Evolutionary conservation across 2,113 vertebrate genomes (phyloP).

Genomic region (Ornithorhynchus anatinus): DNA sequence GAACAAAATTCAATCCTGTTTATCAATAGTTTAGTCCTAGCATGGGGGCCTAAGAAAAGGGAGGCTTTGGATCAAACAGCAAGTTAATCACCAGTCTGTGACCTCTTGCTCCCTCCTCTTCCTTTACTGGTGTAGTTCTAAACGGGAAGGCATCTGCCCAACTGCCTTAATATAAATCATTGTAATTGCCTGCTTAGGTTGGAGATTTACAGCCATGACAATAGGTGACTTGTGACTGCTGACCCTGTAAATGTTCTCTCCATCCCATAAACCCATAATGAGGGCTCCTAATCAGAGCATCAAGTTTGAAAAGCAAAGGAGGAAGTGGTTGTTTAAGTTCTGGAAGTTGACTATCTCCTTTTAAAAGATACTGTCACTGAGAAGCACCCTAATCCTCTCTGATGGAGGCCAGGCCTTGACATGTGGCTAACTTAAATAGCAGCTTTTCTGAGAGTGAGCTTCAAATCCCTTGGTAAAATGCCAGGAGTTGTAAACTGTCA

Average conservation of each 20-base stretch:
- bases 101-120: background rate
- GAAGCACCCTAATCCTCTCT: background rate
- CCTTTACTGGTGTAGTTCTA: background rate
- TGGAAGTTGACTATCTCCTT: background rate
- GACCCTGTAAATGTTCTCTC: background rate
- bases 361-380: background rate
- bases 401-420: background rate
- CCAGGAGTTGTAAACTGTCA: background rate
- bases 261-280: background rate
- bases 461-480: background rate
- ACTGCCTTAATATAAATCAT: slow-evolving; percentile 17
- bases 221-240: background rate
- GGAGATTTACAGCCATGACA: background rate
- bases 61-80: no score
- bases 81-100: background rate
- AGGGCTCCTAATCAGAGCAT: background rate
- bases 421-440: background rate
- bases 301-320: background rate
- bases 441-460: background rate
- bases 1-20: background rate
- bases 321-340: background rate
- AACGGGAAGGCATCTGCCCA: background rate
- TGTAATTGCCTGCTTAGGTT: slow-evolving; percentile 32
- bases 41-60: background rate
- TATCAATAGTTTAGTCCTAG: background rate